Percentiles rank a stretch among this genome's conserved stretches.
phyloP scores from a whole-genome alignment of 2,797 vertebrate genomes.

The Nannoperca australis region DNA sequence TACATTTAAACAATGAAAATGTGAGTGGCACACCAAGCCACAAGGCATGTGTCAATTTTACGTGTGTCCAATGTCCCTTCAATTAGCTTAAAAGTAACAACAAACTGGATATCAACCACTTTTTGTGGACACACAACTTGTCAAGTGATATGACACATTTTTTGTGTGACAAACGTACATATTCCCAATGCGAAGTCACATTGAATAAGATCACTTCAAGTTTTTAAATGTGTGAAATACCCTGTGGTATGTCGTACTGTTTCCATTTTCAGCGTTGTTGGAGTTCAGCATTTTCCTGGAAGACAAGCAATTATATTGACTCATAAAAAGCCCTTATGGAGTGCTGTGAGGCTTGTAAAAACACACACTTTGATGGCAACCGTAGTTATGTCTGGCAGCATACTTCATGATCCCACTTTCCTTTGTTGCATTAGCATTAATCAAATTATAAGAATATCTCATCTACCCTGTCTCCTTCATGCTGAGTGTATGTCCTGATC shows the following conservation, averaged over 20 bases:
- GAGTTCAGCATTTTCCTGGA: slow-evolving; percentile 19
- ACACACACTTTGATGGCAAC: slow-evolving; percentile 39
- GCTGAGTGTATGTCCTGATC: slow-evolving; percentile 74
- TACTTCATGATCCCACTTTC: slow-evolving; percentile 60
- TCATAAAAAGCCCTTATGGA: slow-evolving; percentile 13
- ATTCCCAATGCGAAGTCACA: no score
- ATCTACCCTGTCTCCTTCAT: slow-evolving; percentile 69
- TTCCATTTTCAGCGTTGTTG: slow-evolving; percentile 15
- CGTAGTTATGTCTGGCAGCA: slow-evolving; percentile 61
- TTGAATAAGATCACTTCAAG: no score
- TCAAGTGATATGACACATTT: not conserved
- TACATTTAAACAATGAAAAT: slow-evolving; percentile 71
- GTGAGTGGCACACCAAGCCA: slow-evolving; percentile 50
- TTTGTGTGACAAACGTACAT: no score
- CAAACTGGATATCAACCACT: slow-evolving; percentile 9
- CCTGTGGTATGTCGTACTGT: not conserved
- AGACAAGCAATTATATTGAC: slow-evolving; percentile 22
- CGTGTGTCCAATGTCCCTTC: slow-evolving; percentile 8
- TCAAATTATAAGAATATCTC: slow-evolving; percentile 78
- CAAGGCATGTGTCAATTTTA: slow-evolving; percentile 34
- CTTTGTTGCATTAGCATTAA: slow-evolving; percentile 73
- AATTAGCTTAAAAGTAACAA: not conserved
- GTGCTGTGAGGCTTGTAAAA: slow-evolving; percentile 37
- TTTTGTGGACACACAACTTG: slow-evolving; percentile 2
- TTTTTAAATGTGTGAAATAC: not conserved